Evolutionary conservation across 2,797 vertebrate genomes (phyloP).

Genomic region (Chelmon rostratus): DNA sequence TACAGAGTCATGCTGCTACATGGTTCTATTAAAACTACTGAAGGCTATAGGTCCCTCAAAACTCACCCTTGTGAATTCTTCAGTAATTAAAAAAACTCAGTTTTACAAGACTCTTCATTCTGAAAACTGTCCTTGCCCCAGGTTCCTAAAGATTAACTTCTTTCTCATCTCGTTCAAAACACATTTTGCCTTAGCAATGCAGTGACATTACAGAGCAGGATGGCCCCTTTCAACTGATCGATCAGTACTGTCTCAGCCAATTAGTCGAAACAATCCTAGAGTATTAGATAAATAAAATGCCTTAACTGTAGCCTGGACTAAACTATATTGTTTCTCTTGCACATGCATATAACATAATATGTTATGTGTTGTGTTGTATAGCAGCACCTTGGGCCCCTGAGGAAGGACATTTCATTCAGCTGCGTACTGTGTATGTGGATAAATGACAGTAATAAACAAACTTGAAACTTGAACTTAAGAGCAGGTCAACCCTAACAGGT

Average conservation of each 20-base stretch:
- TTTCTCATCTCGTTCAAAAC: slow-evolving; percentile 3
- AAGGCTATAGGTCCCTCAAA: slow-evolving; percentile 13
- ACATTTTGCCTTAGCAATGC: background rate
- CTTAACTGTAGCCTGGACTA: no score
- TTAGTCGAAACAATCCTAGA: background rate
- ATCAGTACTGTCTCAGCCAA: background rate
- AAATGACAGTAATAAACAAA: no score
- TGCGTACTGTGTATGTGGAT: no score
- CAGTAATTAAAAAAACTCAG: background rate
- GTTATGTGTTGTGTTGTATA: no score
- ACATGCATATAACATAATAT: no score
- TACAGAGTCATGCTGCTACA: slow-evolving; percentile 23
- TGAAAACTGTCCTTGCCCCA: slow-evolving; percentile 3
- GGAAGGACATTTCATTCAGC: no score
- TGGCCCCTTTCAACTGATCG: background rate
- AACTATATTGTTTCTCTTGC: no score
- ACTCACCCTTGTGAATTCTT: slow-evolving; percentile 17
- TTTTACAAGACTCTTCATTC: background rate
- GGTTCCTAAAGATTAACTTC: background rate
- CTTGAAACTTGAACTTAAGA: no score
- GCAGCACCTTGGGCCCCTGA: no score
- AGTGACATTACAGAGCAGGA: background rate
- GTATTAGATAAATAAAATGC: background rate
- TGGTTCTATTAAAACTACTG: slow-evolving; percentile 38
- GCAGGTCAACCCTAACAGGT: background rate